Base-by-base conservation (phyloP, 2,888 invertebrate genomes). In the Andrena flavipes region DNA sequence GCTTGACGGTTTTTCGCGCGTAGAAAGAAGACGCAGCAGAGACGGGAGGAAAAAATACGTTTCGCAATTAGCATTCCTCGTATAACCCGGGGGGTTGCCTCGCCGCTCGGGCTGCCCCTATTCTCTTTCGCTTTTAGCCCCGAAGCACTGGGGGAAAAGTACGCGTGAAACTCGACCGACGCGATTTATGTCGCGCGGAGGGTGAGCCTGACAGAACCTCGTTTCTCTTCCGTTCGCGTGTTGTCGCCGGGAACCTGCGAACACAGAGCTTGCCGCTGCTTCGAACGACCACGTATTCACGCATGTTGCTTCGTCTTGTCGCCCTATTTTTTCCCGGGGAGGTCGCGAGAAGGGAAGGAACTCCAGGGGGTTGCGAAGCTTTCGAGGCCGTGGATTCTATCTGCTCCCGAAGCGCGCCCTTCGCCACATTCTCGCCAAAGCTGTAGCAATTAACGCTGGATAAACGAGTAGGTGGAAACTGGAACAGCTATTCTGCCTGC, bases 51-150 rank as follows among this genome's bases (percentile, higher is more conserved):
- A 74, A 80, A 89, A 42, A 60, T 76, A 85, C 88, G 87, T 88
- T 89, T 90, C 83, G 88, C 85, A 88, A 91, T 91, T 90, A 90
- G 87, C 84, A 88, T 87, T 84, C 72, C 77, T 72, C 82, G 33
- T 64, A 70, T 51, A 82, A 64, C 35, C 35, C 63, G 23, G 35
- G 23, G 33, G 54, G 35, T 35, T 30, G 77, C 16, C 8, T 65
- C 29, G 48, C 26, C 10, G 60, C 49, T 78, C 64, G 23, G 30
- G n/a, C 62, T 29, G 65, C 29, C 23, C 48, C 54, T 26, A n/a
- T 60, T 64, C 63, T 69, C 73, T 72, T 35, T 70, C 64, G 60
- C 60, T 67, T 51, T 70, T 29, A 20, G 69, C 73, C 67, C 75
- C 56, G 76, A 60, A 75, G 82, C 74, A 62, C 62, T 48, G 49